Percentiles rank a stretch among this genome's conserved stretches.
Evolutionary conservation across 2,888 invertebrate species (phyloP).

Genomic region (Pachydiplax longipennis): DNA sequence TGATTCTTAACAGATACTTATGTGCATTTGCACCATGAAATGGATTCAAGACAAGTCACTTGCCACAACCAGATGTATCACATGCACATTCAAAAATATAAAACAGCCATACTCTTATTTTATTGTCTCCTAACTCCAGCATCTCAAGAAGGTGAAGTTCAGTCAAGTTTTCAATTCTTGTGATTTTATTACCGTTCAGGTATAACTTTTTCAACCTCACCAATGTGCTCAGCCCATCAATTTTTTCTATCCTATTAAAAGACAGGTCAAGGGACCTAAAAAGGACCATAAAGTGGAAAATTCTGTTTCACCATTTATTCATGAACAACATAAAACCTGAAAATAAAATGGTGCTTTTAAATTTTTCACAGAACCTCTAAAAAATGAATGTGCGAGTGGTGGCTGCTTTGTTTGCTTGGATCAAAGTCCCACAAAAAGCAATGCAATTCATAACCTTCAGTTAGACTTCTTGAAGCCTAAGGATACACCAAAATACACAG

Average conservation of each 20-base stretch:
- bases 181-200: constrained; percentile 88
- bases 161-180: constrained; percentile 85
- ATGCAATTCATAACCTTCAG: no score
- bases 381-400: no score
- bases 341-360: not conserved
- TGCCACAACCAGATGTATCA: not conserved
- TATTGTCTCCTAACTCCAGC: constrained; percentile 95
- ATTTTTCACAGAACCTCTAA: no score
- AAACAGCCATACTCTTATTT: constrained; percentile 72
- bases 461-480: no score
- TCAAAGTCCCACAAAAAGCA: no score
- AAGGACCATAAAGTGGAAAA: constrained; percentile 51
- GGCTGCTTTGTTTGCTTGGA: no score
- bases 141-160: constrained; percentile 80
- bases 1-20: no score
- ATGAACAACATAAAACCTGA: no score
- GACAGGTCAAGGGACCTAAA: constrained; percentile 89
- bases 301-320: not conserved
- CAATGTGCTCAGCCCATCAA: constrained; percentile 81
- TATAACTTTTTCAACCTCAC: constrained; percentile 82
- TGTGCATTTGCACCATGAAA: no score
- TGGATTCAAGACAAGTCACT: not conserved
- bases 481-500: no score
- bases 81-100: not conserved
- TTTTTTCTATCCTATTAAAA: constrained; percentile 90